Conservation (phyloP, 2,888 invertebrate species). For the Rhagonycha lutea region DNA sequence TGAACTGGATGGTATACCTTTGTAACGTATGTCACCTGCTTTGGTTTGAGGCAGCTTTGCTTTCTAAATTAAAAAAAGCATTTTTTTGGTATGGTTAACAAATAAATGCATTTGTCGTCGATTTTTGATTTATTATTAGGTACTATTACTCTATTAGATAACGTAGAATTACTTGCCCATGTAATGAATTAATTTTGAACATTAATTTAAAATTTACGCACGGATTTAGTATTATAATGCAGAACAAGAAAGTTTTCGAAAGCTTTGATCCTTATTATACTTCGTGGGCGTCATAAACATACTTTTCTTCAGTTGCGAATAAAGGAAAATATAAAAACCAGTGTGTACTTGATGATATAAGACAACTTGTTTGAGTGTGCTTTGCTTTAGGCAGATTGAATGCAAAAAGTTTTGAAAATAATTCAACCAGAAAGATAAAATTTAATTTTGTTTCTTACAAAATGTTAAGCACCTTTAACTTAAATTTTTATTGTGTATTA, state of each 20-base stretch:
- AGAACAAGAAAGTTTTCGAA: background rate
- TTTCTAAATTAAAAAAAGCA: conserved; percentile 11
- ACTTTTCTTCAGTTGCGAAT: conserved; percentile 17
- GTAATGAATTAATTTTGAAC: background rate
- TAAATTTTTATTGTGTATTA: background rate
- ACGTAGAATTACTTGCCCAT: background rate
- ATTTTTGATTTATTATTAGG: background rate
- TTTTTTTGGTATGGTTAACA: background rate
- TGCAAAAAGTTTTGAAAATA: conserved; percentile 6
- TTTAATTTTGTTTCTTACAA: background rate
- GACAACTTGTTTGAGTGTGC: conserved; percentile 16
- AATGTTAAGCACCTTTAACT: background rate
- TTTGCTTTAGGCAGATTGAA: conserved; percentile 15
- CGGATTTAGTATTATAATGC: background rate
- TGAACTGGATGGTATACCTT: conserved; percentile 33
- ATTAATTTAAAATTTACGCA: background rate
- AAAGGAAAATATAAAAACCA: background rate
- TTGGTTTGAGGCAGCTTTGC: conserved; percentile 21
- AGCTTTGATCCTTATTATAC: conserved; percentile 27
- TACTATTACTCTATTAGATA: background rate
- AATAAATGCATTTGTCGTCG: background rate
- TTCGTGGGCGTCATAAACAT: conserved; percentile 24
- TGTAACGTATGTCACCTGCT: conserved; percentile 43
- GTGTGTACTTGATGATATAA: conserved; percentile 11
- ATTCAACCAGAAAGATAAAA: background rate